These are phyloP conservation scores for Caenorhabditis auriculariae DNA, from an alignment of 2,888 invertebrate genomes.

Conservation along the genomic window DNA sequence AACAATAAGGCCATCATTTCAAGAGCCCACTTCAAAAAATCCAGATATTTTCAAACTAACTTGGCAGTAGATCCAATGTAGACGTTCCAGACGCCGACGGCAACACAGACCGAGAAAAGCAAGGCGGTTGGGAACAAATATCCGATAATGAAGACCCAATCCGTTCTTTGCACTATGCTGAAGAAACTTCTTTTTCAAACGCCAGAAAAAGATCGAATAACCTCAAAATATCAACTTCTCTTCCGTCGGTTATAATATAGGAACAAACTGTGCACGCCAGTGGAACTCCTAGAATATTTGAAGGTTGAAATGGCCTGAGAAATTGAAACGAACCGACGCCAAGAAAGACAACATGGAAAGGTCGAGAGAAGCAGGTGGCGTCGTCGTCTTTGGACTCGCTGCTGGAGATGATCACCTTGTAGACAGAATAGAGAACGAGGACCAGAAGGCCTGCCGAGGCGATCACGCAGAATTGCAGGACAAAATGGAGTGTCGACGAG, in stretches of 20 bases:
- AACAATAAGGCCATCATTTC: too few species aligned
- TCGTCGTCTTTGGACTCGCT: constrained; percentile 11
- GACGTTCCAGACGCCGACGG: constrained; percentile 37
- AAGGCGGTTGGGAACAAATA: constrained; percentile 36
- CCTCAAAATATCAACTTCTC: constrained; percentile 21
- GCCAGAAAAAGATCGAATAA: neutral
- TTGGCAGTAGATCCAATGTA: constrained; percentile 25
- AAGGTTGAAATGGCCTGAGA: too few species aligned
- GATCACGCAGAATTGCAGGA: constrained; percentile 44
- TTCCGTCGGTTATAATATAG: constrained; percentile 37
- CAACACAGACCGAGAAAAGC: constrained; percentile 31
- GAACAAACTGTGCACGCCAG: constrained; percentile 40
- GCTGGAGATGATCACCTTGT: constrained; percentile 17
- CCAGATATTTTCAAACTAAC: constrained; percentile 9
- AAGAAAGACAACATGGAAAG: constrained; percentile 21
- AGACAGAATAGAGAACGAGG: constrained; percentile 25
- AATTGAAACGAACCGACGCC: constrained; percentile 16
- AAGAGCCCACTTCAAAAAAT: too few species aligned
- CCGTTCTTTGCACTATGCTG: constrained; percentile 24
- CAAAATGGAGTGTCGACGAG: constrained; percentile 36
- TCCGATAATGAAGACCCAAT: constrained; percentile 40
- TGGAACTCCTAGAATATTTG: constrained; percentile 45
- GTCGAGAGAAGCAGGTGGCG: constrained; percentile 22
- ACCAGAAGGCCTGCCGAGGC: constrained; percentile 27
- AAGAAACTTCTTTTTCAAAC: neutral